A percentile compares a stretch with the other conserved stretches of the same genome.
These are phyloP conservation scores for Oenanthe oenanthe DNA, from an alignment of 2,113 vertebrate species.

Conservation along the genomic window DNA sequence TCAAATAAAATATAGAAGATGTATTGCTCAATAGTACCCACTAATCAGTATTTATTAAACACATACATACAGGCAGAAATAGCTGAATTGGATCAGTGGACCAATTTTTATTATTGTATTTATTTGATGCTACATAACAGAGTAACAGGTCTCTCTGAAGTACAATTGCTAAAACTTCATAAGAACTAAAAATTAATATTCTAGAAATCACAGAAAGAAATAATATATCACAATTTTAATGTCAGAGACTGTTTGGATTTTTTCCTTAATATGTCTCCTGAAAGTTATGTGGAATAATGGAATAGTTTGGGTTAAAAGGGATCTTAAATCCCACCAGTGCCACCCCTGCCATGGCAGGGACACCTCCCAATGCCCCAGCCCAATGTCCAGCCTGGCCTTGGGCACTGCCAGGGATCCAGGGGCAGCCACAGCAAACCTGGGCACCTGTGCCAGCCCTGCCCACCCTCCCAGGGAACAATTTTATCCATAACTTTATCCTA, in stretches of 20 bases:
- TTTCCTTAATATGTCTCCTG: not conserved
- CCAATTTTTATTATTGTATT: not conserved
- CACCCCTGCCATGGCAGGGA: not conserved
- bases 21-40: not conserved
- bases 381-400: not conserved
- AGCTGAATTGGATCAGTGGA: not conserved
- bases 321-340: accelerated
- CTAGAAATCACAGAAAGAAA: not conserved
- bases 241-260: not conserved
- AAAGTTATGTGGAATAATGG: not conserved
- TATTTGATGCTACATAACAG: not conserved
- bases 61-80: not conserved
- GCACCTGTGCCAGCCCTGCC: not conserved
- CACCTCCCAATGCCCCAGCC: accelerated
- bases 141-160: not conserved
- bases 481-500: not conserved
- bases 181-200: not conserved
- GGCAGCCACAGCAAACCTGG: not conserved
- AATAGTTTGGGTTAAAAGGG: not conserved
- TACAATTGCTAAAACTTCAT: not conserved
- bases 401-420: not conserved
- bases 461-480: not conserved
- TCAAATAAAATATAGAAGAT: not conserved
- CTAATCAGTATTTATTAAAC: not conserved
- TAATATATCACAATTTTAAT: not conserved